Conservation (phyloP, 2,113 vertebrate genomes). For the Neotoma lepida region DNA sequence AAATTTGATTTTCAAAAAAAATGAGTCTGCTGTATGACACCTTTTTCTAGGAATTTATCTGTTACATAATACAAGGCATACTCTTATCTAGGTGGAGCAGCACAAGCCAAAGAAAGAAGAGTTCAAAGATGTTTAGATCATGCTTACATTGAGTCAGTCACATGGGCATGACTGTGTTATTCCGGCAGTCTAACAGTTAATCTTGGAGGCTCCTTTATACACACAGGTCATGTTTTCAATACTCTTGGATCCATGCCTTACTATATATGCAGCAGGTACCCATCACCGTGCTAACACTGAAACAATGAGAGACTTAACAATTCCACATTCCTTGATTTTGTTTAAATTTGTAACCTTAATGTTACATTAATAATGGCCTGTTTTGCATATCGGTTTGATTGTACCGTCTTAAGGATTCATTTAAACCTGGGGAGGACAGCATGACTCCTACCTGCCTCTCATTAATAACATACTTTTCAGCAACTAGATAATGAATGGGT, state of each 20-base stretch:
- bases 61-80: slow-evolving; percentile 44
- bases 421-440: slow-evolving; percentile 70
- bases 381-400: slow-evolving; percentile 75
- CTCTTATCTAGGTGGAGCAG: slow-evolving; percentile 28
- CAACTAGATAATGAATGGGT: slow-evolving; percentile 67
- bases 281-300: slow-evolving; percentile 32
- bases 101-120: not conserved
- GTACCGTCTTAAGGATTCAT: slow-evolving; percentile 72
- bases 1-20: slow-evolving; percentile 65
- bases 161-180: not conserved
- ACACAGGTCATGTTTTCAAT: slow-evolving; percentile 38
- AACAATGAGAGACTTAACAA: slow-evolving; percentile 47
- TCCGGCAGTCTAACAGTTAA: slow-evolving; percentile 37
- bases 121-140: slow-evolving; percentile 5
- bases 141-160: slow-evolving; percentile 41
- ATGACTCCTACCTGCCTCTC: slow-evolving; percentile 72
- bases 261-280: slow-evolving; percentile 29
- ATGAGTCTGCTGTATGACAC: slow-evolving; percentile 14
- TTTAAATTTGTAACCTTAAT: slow-evolving; percentile 65
- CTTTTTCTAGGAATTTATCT: slow-evolving; percentile 53
- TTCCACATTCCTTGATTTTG: slow-evolving; percentile 66
- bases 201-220: not conserved
- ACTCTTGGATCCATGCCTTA: not conserved
- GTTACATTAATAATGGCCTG: slow-evolving; percentile 69
- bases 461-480: slow-evolving; percentile 71